These are phyloP conservation scores for Aldabrachelys gigantea DNA, from an alignment of 2,113 vertebrate species.

Conservation along the genomic window DNA sequence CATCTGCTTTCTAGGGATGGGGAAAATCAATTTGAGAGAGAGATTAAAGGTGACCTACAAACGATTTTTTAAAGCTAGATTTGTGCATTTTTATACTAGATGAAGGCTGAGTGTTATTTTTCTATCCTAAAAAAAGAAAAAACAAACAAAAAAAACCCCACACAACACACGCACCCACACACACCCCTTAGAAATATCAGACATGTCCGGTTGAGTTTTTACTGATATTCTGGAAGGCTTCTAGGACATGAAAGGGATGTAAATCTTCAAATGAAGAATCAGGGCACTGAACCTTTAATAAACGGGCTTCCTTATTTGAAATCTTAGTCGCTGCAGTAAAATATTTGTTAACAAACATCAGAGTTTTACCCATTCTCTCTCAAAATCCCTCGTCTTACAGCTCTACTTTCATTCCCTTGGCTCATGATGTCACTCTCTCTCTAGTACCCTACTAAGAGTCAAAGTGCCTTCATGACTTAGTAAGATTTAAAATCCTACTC, in stretches of 20 bases:
- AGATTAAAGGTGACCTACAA: neutral
- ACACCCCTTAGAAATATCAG: neutral
- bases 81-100: neutral
- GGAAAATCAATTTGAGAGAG: neutral
- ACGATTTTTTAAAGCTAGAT: neutral
- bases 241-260: neutral
- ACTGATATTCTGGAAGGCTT: neutral
- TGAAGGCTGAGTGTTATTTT: neutral
- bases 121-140: neutral
- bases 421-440: neutral
- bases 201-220: neutral
- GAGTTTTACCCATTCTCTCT: neutral
- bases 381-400: neutral
- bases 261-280: neutral
- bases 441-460: neutral
- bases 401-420: neutral
- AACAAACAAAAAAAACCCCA: neutral
- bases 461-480: neutral
- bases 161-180: too few species aligned
- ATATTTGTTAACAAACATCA: neutral
- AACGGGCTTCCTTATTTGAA: neutral
- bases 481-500: neutral
- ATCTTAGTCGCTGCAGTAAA: neutral
- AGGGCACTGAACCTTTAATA: neutral
- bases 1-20: neutral